Conservation (phyloP, 1,140 invertebrate species). For the Bombus soroeensis region DNA sequence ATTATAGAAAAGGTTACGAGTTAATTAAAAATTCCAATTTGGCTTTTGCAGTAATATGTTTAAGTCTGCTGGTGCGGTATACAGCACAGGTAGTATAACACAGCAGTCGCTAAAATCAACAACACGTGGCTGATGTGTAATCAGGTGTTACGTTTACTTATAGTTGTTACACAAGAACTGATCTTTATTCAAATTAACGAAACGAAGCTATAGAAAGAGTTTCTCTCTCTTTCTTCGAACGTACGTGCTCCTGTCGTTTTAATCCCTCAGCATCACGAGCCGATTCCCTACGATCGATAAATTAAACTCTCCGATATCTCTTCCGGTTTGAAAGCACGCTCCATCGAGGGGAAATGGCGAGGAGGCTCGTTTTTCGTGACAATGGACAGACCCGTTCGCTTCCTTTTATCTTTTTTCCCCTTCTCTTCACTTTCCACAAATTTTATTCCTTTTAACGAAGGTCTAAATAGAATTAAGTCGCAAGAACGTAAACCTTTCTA, state of each 20-base stretch:
- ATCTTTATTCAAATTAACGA: constrained; percentile 31
- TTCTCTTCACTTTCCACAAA: neutral
- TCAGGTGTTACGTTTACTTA: neutral
- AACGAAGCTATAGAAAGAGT: neutral
- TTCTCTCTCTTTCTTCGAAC: neutral
- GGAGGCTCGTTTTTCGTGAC: constrained; percentile 3
- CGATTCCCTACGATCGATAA: constrained; percentile 71
- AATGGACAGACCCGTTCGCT: neutral
- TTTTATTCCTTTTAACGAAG: neutral
- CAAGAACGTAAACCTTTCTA: neutral
- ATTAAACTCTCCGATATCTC: constrained; percentile 69
- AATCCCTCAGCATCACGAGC: constrained; percentile 36
- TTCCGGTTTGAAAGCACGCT: constrained; percentile 72
- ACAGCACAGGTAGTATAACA: neutral
- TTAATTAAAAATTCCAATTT: too few relatives aligned
- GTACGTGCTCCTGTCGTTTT: neutral
- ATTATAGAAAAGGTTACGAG: too few relatives aligned
- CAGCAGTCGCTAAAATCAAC: neutral
- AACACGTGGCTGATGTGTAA: neutral
- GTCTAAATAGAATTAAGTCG: neutral
- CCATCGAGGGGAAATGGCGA: neutral
- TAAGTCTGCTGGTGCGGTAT: neutral
- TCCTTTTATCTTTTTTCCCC: neutral
- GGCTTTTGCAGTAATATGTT: neutral
- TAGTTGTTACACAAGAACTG: constrained; percentile 1